Evolutionary conservation across 2,888 invertebrate genomes (phyloP).

Genomic region (Cryptosula pallasiana): DNA sequence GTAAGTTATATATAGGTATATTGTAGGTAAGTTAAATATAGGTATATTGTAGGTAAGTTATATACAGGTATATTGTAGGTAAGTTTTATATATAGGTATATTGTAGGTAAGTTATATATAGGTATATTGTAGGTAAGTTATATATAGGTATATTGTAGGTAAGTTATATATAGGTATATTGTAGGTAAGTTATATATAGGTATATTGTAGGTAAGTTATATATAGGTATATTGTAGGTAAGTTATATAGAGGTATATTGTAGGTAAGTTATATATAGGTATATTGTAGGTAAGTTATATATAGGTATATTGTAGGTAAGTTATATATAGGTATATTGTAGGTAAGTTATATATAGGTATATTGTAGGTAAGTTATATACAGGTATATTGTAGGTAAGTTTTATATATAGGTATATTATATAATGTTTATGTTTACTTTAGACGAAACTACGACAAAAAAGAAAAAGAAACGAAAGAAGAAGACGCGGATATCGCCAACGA

Average conservation of each 20-base stretch:
- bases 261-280: neutral
- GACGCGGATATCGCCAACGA: neutral
- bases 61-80: neutral
- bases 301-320: neutral
- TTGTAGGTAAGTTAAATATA: too few species aligned
- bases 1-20: neutral
- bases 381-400: neutral
- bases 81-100: neutral
- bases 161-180: neutral
- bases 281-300: neutral
- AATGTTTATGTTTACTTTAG: neutral
- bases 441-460: slow-evolving; percentile 16
- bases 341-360: neutral
- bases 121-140: neutral
- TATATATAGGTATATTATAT: neutral
- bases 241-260: neutral
- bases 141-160: neutral
- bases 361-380: too few species aligned
- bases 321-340: neutral
- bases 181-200: neutral
- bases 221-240: neutral
- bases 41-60: neutral
- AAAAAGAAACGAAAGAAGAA: slow-evolving; percentile 20
- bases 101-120: neutral
- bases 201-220: neutral